Conservation (phyloP, 2,113 vertebrate species). For the Bungarus multicinctus region DNA sequence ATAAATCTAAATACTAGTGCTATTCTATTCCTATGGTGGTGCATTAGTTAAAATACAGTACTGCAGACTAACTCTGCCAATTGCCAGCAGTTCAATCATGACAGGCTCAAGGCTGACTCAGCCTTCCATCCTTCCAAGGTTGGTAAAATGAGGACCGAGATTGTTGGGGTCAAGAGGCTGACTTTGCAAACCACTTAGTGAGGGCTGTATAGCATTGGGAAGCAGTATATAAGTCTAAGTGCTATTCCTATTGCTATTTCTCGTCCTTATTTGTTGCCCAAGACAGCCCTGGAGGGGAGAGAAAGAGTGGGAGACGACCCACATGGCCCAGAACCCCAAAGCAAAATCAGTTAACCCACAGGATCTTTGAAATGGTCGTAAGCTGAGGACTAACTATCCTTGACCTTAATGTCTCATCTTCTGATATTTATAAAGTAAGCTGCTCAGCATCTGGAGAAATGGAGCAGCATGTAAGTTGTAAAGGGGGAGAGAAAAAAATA, state of each 20-base stretch:
- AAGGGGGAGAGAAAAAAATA: not conserved
- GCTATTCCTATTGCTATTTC: not conserved
- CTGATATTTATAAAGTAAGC: not conserved
- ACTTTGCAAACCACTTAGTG: not conserved
- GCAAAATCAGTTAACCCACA: not conserved
- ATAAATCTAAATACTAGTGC: too few relatives aligned
- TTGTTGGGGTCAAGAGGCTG: not conserved
- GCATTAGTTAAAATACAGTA: not conserved
- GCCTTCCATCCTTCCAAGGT: too few relatives aligned
- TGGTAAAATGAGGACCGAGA: not conserved
- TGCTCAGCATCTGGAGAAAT: not conserved
- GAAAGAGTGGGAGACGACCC: not conserved
- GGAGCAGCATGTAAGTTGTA: not conserved
- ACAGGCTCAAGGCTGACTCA: too few relatives aligned
- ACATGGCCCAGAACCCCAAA: not conserved
- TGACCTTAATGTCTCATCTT: not conserved
- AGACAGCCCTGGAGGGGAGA: not conserved
- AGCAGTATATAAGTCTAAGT: not conserved
- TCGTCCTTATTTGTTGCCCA: not conserved
- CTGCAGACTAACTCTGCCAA: not conserved
- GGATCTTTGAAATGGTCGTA: not conserved
- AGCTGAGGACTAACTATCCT: not conserved
- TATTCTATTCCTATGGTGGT: not conserved
- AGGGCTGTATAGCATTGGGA: not conserved
- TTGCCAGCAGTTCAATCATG: not conserved